Percentiles rank a stretch among this genome's conserved stretches.
Evolutionary conservation across 2,113 vertebrate species (phyloP).

Genomic region (Myxocyprinus asiaticus): DNA sequence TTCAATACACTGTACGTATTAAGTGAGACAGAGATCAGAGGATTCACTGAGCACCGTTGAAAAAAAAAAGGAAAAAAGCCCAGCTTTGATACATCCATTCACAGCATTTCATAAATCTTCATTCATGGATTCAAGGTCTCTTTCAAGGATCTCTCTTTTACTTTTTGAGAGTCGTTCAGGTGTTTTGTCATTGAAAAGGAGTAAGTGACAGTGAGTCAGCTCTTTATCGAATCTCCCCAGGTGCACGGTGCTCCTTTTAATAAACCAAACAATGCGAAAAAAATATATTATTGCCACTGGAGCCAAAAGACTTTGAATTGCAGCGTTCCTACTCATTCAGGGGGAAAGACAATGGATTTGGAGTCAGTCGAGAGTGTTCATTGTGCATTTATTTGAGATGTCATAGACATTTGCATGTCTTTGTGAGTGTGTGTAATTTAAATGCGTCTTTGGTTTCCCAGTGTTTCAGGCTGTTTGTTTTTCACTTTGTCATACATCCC

Average conservation of each 20-base stretch:
- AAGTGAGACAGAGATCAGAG: conserved; percentile 19
- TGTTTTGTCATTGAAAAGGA: conserved; percentile 49
- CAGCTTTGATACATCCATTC: conserved; percentile 43
- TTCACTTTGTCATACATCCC: conserved; percentile 54
- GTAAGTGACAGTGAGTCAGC: conserved; percentile 42
- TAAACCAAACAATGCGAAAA: conserved; percentile 54
- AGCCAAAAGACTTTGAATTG: conserved; percentile 42
- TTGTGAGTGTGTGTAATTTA: background rate
- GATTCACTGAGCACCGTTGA: conserved; percentile 27
- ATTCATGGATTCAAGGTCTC: conserved; percentile 47
- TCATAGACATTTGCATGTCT: conserved; percentile 21
- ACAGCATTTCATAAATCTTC: conserved; percentile 52
- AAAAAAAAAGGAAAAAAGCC: too few relatives aligned
- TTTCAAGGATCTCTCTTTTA: conserved; percentile 38
- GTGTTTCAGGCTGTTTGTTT: conserved; percentile 47
- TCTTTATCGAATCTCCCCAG: conserved; percentile 40
- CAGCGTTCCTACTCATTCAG: conserved; percentile 47
- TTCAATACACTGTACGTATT: conserved; percentile 29
- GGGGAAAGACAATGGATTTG: conserved; percentile 43
- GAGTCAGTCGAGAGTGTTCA: conserved; percentile 46
- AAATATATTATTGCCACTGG: conserved; percentile 51
- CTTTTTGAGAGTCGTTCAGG: conserved; percentile 45
- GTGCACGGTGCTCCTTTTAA: conserved; percentile 54
- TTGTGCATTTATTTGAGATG: conserved; percentile 37
- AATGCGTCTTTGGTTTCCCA: conserved; percentile 25